A percentile compares a stretch with the other conserved stretches of the same genome.
Evolutionary conservation across 2,113 vertebrate species (phyloP).

Genomic region (Pomatorhinus ruficollis): DNA sequence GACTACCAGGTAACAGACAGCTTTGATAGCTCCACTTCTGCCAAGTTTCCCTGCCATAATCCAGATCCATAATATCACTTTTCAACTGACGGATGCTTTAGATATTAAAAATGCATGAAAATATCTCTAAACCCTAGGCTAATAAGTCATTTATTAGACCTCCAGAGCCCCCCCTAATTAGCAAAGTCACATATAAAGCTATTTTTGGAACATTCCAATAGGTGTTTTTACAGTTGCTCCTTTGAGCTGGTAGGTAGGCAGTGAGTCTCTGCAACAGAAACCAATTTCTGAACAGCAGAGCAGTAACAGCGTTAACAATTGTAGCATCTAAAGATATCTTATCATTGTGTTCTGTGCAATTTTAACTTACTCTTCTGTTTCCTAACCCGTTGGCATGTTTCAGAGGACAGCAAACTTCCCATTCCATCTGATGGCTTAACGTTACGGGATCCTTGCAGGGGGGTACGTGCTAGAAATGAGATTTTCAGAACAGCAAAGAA

Average conservation of each 20-base stretch:
- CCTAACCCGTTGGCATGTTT: constrained; percentile 77
- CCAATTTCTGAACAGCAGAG: not conserved
- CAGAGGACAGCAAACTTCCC: constrained; percentile 81
- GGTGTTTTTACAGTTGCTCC: not conserved
- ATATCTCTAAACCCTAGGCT: not conserved
- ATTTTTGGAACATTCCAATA: not conserved
- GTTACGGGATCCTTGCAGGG: constrained; percentile 76
- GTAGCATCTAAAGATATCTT: not conserved
- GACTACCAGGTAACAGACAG: not conserved
- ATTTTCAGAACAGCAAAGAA: not conserved
- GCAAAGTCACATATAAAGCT: not conserved
- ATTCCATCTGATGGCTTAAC: constrained; percentile 71
- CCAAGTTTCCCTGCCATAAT: too few species aligned
- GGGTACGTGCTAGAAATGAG: constrained; percentile 74
- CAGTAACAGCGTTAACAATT: not conserved
- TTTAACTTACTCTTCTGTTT: constrained; percentile 74
- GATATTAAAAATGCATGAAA: fast-evolving
- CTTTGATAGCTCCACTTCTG: not conserved
- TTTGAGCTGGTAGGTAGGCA: not conserved
- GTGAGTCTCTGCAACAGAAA: not conserved
- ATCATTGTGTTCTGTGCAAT: too few species aligned
- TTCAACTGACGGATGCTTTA: fast-evolving
- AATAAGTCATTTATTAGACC: not conserved
- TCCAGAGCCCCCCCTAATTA: fast-evolving
- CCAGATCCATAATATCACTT: not conserved